Evolutionary conservation across 2,113 vertebrate genomes (phyloP).

Genomic region (Macheiramphus alcinus): DNA sequence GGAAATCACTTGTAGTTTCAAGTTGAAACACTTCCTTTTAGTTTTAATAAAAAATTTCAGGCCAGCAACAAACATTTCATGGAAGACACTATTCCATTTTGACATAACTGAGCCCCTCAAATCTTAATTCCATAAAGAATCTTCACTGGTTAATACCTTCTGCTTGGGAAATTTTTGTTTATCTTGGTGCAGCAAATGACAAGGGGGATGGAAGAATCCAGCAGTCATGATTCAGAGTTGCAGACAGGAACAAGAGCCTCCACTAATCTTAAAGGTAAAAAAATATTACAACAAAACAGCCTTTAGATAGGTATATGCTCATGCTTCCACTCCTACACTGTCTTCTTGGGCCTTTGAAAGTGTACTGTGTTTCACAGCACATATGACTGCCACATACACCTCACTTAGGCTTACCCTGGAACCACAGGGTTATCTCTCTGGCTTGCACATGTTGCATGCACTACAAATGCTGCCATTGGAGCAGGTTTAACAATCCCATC

Average conservation of each 20-base stretch:
- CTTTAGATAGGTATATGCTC: neutral
- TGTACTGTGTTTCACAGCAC: accelerated
- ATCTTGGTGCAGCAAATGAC: neutral
- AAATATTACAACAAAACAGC: neutral
- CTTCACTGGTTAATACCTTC: neutral
- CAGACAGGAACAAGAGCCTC: neutral
- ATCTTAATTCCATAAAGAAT: neutral
- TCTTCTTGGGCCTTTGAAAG: neutral
- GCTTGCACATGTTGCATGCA: accelerated
- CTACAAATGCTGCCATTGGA: neutral
- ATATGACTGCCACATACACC: no score
- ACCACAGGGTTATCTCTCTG: neutral
- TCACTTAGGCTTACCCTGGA: accelerated
- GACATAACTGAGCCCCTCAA: neutral
- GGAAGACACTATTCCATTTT: neutral
- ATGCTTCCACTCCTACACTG: neutral
- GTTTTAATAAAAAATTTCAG: neutral
- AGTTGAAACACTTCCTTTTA: neutral
- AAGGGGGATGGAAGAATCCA: neutral
- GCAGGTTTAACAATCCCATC: neutral
- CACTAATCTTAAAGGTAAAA: neutral
- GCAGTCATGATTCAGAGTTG: neutral
- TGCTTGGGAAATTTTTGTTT: neutral
- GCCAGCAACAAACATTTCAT: neutral
- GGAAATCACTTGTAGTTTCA: neutral